Conservation (phyloP, 2,888 invertebrate species). For the Xestia rhomboidea region DNA sequence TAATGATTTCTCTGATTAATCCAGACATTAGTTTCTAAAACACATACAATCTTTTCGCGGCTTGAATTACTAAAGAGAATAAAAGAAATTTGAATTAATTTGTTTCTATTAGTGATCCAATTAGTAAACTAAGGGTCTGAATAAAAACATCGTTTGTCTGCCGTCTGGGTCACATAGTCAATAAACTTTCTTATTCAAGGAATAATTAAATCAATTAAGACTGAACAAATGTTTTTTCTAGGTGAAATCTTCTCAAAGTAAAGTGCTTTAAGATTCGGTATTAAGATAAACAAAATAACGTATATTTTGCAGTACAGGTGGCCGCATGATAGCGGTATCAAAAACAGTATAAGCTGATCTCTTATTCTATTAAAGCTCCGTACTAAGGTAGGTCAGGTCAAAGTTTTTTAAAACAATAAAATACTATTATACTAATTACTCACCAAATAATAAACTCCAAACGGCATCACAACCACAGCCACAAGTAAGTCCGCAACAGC, state of each 20-base stretch:
- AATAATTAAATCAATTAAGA: constrained; percentile 32
- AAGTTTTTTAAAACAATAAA: not conserved
- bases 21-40: not conserved
- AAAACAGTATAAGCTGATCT: not conserved
- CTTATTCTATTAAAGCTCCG: too few species aligned
- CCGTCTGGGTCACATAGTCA: not conserved
- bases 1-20: not conserved
- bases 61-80: not conserved
- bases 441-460: constrained; percentile 99
- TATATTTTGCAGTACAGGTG: not conserved
- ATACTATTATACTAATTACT: constrained; percentile 85
- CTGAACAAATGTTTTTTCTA: not conserved
- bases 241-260: not conserved
- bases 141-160: constrained; percentile 35
- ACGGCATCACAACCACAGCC: constrained; percentile 99
- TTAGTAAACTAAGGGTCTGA: constrained; percentile 29
- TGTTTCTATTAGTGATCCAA: constrained; percentile 26
- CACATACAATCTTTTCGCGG: not conserved
- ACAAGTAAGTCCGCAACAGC: constrained; percentile 99
- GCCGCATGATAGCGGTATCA: not conserved
- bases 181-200: constrained; percentile 22
- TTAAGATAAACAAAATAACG: not conserved
- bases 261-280: not conserved
- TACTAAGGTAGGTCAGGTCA: not conserved
- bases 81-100: constrained; percentile 33